Evolutionary conservation across 2,113 vertebrate genomes (phyloP).

Genomic region (Thalassarche chlororhynchos): DNA sequence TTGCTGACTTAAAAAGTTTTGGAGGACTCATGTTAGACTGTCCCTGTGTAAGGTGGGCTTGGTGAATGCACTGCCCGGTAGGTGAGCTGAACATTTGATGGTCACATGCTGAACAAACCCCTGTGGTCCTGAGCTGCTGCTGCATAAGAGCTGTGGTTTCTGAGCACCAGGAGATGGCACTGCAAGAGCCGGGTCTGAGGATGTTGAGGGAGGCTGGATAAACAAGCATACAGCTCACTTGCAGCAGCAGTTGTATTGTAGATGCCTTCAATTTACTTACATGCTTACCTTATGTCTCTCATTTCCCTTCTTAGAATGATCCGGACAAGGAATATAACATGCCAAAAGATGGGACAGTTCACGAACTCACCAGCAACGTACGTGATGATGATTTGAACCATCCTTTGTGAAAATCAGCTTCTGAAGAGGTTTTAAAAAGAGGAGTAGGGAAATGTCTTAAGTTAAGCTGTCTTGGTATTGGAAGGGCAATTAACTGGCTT

Average conservation of each 20-base stretch:
- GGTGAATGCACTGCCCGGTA: background rate
- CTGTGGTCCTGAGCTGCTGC: background rate
- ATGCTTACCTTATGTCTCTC: background rate
- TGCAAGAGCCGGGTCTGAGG: background rate
- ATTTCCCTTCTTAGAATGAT: constrained; percentile 82
- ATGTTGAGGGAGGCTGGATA: background rate
- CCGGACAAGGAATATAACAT: constrained; percentile 99
- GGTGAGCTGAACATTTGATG: background rate
- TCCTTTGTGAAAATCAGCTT: background rate
- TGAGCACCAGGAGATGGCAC: constrained; percentile 35
- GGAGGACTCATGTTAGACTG: background rate
- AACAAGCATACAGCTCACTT: background rate
- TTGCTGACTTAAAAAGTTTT: background rate
- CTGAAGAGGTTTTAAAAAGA: background rate
- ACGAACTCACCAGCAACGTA: constrained; percentile 97
- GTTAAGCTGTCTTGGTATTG: background rate
- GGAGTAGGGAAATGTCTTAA: background rate
- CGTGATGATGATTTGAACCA: constrained; percentile 38
- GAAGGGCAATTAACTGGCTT: background rate
- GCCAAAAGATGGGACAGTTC: constrained; percentile 97
- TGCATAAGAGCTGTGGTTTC: background rate
- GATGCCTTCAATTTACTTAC: background rate
- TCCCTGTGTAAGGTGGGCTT: background rate
- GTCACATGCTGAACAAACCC: background rate
- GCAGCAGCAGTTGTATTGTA: background rate